Evolutionary conservation across 2,888 invertebrate species (phyloP), one percentile per base, ranked within the genome.

Genomic region (Platycnemis pennipes): DNA sequence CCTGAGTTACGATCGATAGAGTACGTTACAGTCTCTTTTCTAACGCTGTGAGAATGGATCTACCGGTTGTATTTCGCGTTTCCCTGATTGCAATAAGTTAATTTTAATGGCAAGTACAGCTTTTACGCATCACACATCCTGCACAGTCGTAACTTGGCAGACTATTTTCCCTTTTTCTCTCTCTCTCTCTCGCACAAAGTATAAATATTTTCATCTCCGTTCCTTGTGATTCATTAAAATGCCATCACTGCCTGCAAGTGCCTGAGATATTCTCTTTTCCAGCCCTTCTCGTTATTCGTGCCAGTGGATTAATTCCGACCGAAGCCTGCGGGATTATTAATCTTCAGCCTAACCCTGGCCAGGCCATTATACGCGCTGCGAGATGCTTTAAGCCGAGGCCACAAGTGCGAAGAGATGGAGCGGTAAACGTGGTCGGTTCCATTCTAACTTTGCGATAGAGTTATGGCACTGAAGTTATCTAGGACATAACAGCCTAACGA

Each of bases 341-440:
- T 77, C 77, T 77, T 77, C 77, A 16, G 37, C 11, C 77, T 77
- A 37, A 37, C 77, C 77, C 37, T 77, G 77, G 37, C 77, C 77
- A 31, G 16, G 77, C 77, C 77, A 77, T 77, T 77, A 77, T 77
- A 37, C 37, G 77, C 37, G 31, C 77, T 16, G 37, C 77, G 77
- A 31, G 77, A 31, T 77, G 77, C 77, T 77, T 77, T 37, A 77
- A 77, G 37, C 26, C 77, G 77, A 77, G 77, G n/a, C 63, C 63
- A n/a, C 63, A 26, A 63, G 63, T 37, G 77, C 37, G 77, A 37
- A 37, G 37, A 77, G 77, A 77, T 37, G 77, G 77, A 37, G 77
- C 13, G 77, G 77, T 77, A 77, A 77, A 11, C 77, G 31, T 37
- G 37, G 77, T 26, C 11, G 77, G 3, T 77, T 37, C 37, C 77